Conservation (phyloP, 2,888 invertebrate species). For the Leptopilina myrica region DNA sequence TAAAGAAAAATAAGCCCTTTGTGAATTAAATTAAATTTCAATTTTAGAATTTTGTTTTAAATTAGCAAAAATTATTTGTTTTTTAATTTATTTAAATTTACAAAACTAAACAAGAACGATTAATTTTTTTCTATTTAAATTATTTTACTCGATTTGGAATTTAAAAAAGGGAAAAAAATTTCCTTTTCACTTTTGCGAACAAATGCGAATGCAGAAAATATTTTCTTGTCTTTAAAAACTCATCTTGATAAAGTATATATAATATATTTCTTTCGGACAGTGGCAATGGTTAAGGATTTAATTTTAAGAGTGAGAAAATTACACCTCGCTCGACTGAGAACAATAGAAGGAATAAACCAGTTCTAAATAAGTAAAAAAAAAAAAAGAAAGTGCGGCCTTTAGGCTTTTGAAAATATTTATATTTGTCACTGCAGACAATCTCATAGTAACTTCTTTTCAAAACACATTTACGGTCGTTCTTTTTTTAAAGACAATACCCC, state of each 20-base stretch:
- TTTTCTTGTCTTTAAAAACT: conserved; percentile 41
- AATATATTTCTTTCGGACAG: not conserved
- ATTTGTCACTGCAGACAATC: conserved; percentile 4
- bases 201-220: not conserved
- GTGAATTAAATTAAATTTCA: too few species aligned
- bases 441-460: conserved; percentile 7
- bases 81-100: too few species aligned
- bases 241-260: not conserved
- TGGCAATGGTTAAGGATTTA: not conserved
- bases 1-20: too few species aligned
- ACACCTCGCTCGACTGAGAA: conserved; percentile 20
- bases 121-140: too few species aligned
- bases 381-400: conserved; percentile 1
- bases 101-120: too few species aligned
- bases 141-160: too few species aligned
- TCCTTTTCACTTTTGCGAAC: too few species aligned
- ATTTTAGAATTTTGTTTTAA: too few species aligned
- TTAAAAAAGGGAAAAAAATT: too few species aligned
- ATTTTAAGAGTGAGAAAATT: conserved; percentile 17
- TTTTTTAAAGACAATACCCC: not conserved
- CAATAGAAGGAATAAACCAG: conserved; percentile 11
- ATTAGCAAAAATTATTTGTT: too few species aligned
- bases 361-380: conserved; percentile 10
- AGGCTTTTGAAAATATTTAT: not conserved
- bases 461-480: not conserved